Base-by-base conservation (phyloP, 2,888 invertebrate genomes). In the Heteromurus nitidus region DNA sequence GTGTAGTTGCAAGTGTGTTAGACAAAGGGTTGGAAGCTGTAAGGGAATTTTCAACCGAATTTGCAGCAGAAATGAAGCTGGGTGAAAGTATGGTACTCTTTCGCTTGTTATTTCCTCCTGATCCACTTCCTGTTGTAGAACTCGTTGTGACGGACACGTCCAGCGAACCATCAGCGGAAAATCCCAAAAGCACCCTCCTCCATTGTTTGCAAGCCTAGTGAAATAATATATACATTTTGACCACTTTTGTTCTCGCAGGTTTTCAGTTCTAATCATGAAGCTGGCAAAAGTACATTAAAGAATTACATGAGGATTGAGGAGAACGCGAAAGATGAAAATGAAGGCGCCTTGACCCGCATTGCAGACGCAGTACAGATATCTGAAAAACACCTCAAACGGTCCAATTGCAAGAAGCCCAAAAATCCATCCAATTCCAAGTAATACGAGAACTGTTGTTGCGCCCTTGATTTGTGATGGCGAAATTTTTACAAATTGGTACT, bases 341-440 rank as follows among this genome's bases (percentile, higher is more conserved):
- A 87, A 76, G 18, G 84, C 42, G 42, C 87, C 87, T 82, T 87
- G 87, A 28, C 86, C 86, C 24, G 82, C 85, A 74, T 87, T 87
- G 28, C 84, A 85, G 36, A 87, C 69, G 36, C 82, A 82, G 44
- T 84, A 85, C 22, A 86, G 53, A 42, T 87, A 87, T 16, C 80
- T 75, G 65, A 87, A 85, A 64, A 85, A 67, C 0, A 85, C 64
- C 58, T 85, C 74, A 31, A 87, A 84, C 2, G 86, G 86, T 68
- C 87, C 87, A n/a, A 87, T 83, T 1, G 87, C 87, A 50, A 85
- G 50, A n/a, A 86, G 58, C n/a, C 86, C 87, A 3, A 87, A 36
- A 2, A 82, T 82, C 87, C 87, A 87, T 20, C 85, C 86, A 18
- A 86, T 84, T 60, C 87, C 87, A 9, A 87, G 68, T n/a, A 87